Conservation (phyloP, 2,888 invertebrate species). For the Galerucella pusilla region DNA sequence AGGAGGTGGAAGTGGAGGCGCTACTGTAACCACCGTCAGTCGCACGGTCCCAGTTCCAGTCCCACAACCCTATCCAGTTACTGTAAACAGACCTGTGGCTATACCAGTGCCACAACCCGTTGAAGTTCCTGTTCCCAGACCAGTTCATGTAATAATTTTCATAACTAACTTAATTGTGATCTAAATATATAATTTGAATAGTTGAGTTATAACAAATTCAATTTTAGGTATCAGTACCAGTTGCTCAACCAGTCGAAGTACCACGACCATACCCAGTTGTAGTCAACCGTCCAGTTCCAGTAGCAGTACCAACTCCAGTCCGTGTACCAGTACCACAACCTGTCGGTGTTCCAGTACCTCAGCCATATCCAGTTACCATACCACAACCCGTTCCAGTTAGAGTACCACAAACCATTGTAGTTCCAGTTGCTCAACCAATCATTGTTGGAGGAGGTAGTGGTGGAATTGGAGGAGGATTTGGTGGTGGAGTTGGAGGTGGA, state of each 20-base stretch:
- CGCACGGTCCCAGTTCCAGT: constrained; percentile 61
- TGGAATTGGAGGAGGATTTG: constrained; percentile 43
- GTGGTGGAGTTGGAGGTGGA: constrained; percentile 46
- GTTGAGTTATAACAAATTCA: not conserved
- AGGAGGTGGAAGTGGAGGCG: constrained; percentile 58
- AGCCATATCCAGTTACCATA: constrained; percentile 69
- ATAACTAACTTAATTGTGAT: not conserved
- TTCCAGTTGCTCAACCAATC: constrained; percentile 54
- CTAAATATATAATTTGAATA: not conserved
- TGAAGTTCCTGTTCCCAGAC: constrained; percentile 67
- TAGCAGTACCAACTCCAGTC: constrained; percentile 65
- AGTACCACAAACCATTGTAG: constrained; percentile 56
- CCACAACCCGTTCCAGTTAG: constrained; percentile 67
- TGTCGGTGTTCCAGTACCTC: constrained; percentile 66
- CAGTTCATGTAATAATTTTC: constrained; percentile 57
- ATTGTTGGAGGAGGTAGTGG: constrained; percentile 51
- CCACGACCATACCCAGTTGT: constrained; percentile 52
- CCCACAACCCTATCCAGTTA: constrained; percentile 61
- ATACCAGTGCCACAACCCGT: constrained; percentile 68
- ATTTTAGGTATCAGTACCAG: constrained; percentile 51
- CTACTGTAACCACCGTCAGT: constrained; percentile 60
- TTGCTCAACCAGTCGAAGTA: constrained; percentile 51
- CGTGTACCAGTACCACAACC: constrained; percentile 65
- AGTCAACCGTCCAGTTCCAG: constrained; percentile 56
- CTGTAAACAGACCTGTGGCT: constrained; percentile 66